Conservation (phyloP, 2,888 invertebrate species). For the Gerosis bhagava region DNA sequence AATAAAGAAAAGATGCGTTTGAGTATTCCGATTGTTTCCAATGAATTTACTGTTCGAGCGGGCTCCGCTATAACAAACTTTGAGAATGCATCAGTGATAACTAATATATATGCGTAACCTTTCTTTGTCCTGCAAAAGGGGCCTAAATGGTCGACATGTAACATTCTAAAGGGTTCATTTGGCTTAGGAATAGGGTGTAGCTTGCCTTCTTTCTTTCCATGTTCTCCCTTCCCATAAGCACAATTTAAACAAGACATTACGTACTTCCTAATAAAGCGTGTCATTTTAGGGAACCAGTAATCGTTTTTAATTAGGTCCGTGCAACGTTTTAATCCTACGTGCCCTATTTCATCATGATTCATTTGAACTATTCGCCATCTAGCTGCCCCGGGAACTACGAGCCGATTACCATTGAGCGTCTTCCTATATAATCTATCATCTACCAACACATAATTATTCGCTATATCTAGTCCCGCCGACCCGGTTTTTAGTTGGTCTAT, state of each 20-base stretch:
- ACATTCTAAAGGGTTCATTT: constrained; percentile 26
- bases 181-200: constrained; percentile 34
- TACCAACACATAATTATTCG: constrained; percentile 18
- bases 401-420: constrained; percentile 3
- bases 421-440: constrained; percentile 23
- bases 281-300: constrained; percentile 5
- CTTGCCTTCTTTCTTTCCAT: constrained; percentile 30
- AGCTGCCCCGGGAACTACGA: constrained; percentile 40
- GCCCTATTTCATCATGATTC: constrained; percentile 46
- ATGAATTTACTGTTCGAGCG: constrained; percentile 32
- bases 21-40: constrained; percentile 27
- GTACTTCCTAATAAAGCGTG: constrained; percentile 28
- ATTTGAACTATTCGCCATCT: constrained; percentile 42
- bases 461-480: constrained; percentile 9
- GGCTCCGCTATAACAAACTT: constrained; percentile 28
- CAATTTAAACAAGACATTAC: constrained; percentile 37
- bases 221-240: constrained; percentile 39
- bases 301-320: constrained; percentile 32
- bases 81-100: constrained; percentile 23
- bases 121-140: constrained; percentile 30
- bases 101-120: constrained; percentile 32
- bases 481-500: constrained; percentile 2
- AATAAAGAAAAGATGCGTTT: constrained; percentile 26
- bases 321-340: constrained; percentile 37
- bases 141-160: constrained; percentile 34